Base-by-base conservation (phyloP, 2,888 invertebrate genomes). In the Mythimna albipuncta region DNA sequence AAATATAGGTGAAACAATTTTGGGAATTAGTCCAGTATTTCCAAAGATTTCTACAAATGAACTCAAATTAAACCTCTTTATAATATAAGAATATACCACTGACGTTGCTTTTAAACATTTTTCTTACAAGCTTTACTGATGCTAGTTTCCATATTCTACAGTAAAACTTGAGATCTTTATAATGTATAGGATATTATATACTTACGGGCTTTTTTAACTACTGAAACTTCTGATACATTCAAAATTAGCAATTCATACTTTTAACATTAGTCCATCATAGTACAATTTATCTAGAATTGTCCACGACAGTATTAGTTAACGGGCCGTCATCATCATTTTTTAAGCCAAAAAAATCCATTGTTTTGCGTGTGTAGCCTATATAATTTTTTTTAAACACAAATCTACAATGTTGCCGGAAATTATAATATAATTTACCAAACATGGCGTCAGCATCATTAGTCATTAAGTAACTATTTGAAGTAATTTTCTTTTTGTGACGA, bases 361-460 rank as follows among this genome's bases (percentile, higher is more conserved):
- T n/a, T 50, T 16, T 16, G 7, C 7, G 1, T 50, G n/a, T 2
- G 7, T 2, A 6, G 2, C 32, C 1, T 47, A n/a, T 26, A 61
- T 16, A 63, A 19, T 32, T 1, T 52, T 35, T 1, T 44, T 26
- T 10, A 32, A 0, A 41, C 41, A 73, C 35, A n/a, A 38, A 5
- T n/a, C 2, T 19, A 52, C n/a, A 52, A 7, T 41, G 19, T 59
- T 73, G 21, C 35, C 80, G 76, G 66, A 77, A 57, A 52, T 61
- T 21, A 38, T 55, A 50, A 74, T 47, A 47, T 44, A 44, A 44
- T 79, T 50, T 52, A 61, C 35, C 13, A 64, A 75, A 11, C 50
- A 50, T 75, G 26, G 21, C 58, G 41, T 76, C 41, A 75, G 13
- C 16, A 13, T 64, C 6, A 64, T 81, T 68, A 63, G 47, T 67